Conservation (phyloP, 2,113 vertebrate species). For the Dendrocopos noguchii region DNA sequence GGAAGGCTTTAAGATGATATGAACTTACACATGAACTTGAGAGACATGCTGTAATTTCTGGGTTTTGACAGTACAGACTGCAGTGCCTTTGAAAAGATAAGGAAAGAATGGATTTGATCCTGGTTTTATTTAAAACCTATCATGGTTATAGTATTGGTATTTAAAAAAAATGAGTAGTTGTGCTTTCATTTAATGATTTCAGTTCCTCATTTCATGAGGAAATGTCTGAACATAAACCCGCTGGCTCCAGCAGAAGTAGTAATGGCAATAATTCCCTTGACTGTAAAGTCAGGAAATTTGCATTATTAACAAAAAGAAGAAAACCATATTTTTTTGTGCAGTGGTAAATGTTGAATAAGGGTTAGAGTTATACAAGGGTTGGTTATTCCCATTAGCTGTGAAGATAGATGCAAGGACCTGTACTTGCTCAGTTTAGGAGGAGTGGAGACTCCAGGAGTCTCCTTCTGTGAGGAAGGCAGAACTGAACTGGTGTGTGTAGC, state of each 20-base stretch:
- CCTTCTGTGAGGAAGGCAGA: neutral
- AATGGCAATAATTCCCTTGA: neutral
- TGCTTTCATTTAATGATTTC: neutral
- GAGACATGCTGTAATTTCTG: neutral
- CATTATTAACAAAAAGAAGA: neutral
- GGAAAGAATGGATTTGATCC: neutral
- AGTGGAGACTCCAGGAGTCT: neutral
- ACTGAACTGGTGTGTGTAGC: neutral
- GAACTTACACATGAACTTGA: neutral
- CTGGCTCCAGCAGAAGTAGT: neutral
- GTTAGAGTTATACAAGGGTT: neutral
- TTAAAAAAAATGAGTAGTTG: neutral
- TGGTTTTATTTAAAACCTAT: neutral
- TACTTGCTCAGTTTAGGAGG: neutral
- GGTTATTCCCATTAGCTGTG: neutral
- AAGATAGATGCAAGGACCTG: neutral
- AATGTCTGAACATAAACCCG: neutral
- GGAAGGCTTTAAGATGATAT: neutral
- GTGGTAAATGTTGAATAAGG: neutral
- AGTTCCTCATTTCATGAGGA: neutral
- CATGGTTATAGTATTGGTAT: neutral
- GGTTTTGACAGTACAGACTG: neutral
- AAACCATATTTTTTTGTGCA: neutral
- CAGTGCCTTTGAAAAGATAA: neutral
- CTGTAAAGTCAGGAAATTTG: neutral